Base-by-base conservation (phyloP, 1,140 invertebrate genomes). In the Drosophila novamexicana region DNA sequence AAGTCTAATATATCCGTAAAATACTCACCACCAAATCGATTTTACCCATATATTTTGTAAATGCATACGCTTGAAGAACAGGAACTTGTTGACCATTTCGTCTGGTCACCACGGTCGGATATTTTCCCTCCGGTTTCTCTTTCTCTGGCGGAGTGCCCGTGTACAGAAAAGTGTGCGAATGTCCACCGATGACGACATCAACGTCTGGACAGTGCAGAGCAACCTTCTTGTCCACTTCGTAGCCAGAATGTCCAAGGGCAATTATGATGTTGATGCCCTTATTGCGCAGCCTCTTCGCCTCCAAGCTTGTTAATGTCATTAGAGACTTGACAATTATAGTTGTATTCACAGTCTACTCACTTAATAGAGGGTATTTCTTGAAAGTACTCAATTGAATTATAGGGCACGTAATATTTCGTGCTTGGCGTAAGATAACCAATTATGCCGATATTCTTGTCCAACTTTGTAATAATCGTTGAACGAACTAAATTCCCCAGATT, bases 1-100 rank as follows among this genome's bases (percentile, higher is more conserved):
- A 22, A 22, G 1, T 22, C 22, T 22, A 1, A 22, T 22, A 3
- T 2, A 22, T 22, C 22, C 4, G 4, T 29, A 5, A 29, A 29
- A 29, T 22, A 2, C 45, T 47, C 45, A 74, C 91, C 59, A 91
- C 77, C 3, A 92, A 16, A 9, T 95, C 93, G 5, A 98, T 91
- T 80, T 95, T 94, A 0, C 98, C 98, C 29, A 98, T 91, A 92
- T 98, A 98, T 93, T 98, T 98, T 1, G 97, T 98, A 83, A 96
- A 98, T 1, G 97, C 96, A 82, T 96, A 98, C 4, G 97, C 97
- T 93, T 98, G 98, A 0, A 98, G 96, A 0, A 97, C 97, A 1
- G 97, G 96, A 0, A 96, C 96, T 10, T 66, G 63, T 54, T 94
- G 93, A 77, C 95, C 95, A 0, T 96, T 96, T 47, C 93, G 95